Evolutionary conservation across 2,888 invertebrate genomes (phyloP), one percentile per base, ranked within the genome.

Genomic region (Barypeithes pellucidus): DNA sequence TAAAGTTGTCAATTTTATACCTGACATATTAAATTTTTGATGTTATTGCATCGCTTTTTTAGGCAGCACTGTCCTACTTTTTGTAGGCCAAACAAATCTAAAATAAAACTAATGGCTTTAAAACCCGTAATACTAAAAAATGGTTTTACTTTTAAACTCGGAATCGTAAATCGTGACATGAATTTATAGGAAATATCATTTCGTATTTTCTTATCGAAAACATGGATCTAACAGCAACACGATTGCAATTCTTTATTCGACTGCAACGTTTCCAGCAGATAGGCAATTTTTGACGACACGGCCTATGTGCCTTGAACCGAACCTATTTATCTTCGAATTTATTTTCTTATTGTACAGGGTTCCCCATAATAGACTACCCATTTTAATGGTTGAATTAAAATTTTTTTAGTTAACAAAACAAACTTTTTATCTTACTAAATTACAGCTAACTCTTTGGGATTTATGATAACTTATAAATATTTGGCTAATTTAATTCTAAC

Each of bases 161-260:
- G 11, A 24, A 20, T 41, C 61, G 24, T n/a, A 22, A 50, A 52
- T 33, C 65, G 52, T 66, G 65, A 67, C 57, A 43, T 14, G 43
- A 29, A 39, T 66, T 54, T 66, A 54, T 24, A 57, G 43, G 45
- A 67, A 67, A 67, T 57, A 45, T 67, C 57, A 67, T 67, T 67
- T 67, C 67, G 22, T 41, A 57, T 57, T 16, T 24, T 18, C 57
- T 67, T 60, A 67, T 67, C 67, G 50, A 24, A 47, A 60, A 67
- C 67, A 67, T 67, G 60, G 67, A 67, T 67, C 67, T 67, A 67
- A 20, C 59, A 59, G 47, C 47, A 33, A 59, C 45, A 43, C 67
- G 47, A 59, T 36, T 54, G 45, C 67, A 67, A 67, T 67, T 57
- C 43, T 29, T 67, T 57, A 57, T 43, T 29, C 67, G 57, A 57